Conservation (phyloP, 2,888 invertebrate species). For the Stegana nigrithorax region DNA sequence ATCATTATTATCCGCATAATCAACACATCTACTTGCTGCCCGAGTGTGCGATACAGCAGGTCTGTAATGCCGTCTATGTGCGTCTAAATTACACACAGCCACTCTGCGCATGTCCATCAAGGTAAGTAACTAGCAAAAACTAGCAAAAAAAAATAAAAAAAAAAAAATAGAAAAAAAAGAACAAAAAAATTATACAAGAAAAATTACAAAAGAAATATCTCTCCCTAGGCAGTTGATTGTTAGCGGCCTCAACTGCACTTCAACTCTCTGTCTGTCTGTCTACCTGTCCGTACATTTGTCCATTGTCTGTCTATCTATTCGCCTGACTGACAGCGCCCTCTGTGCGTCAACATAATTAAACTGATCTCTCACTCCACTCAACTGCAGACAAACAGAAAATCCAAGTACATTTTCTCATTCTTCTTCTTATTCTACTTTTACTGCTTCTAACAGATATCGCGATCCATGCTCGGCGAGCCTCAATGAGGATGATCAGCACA, state of each 20-base stretch:
- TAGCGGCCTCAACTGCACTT: background rate
- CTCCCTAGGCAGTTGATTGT: conserved; percentile 4
- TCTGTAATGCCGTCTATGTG: conserved; percentile 93
- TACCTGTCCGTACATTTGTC: too few relatives aligned
- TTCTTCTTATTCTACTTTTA: conserved; percentile 30
- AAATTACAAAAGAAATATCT: background rate
- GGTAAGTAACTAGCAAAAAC: conserved; percentile 66
- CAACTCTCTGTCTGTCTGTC: background rate
- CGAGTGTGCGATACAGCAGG: conserved; percentile 95
- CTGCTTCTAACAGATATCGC: conserved; percentile 71
- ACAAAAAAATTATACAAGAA: background rate
- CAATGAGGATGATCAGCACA: conserved; percentile 91
- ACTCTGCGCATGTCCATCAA: conserved; percentile 89
- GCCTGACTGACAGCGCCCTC: conserved; percentile 15
- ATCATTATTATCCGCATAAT: conserved; percentile 94
- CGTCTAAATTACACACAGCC: conserved; percentile 93
- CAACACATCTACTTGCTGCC: conserved; percentile 92
- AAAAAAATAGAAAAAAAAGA: background rate
- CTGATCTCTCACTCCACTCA: too few relatives aligned
- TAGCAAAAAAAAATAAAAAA: background rate
- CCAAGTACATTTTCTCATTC: background rate
- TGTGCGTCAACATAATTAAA: background rate
- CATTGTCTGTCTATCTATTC: background rate
- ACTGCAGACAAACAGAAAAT: background rate
- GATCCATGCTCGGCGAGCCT: conserved; percentile 92